phyloP scores from a whole-genome alignment of 2,797 vertebrate genomes.

The Dicrostonyx torquatus region DNA sequence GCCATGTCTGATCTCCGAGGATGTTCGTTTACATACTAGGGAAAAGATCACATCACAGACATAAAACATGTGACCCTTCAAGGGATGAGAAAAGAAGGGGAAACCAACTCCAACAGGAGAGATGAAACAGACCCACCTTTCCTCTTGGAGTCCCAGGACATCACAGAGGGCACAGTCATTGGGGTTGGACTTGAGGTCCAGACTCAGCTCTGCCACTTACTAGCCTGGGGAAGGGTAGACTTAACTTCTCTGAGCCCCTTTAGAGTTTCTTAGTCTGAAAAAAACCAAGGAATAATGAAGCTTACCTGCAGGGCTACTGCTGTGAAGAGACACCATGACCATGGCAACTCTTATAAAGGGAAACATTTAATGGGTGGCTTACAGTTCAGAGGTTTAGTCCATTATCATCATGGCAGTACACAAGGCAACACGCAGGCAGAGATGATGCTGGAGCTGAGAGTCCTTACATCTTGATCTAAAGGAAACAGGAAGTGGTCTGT shows the following conservation, averaged over 20 bases:
- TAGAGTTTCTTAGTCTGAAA: conserved; percentile 1
- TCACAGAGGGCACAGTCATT: not conserved
- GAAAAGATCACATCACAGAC: not conserved
- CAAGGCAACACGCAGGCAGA: not conserved
- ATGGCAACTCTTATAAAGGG: not conserved
- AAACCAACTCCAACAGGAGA: not conserved
- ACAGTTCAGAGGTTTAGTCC: not conserved
- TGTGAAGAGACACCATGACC: not conserved
- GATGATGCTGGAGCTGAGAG: not conserved
- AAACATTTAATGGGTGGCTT: not conserved
- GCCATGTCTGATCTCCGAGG: not conserved
- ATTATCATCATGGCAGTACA: not conserved
- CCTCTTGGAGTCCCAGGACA: not conserved
- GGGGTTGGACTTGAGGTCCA: not conserved
- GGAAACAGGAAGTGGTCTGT: not conserved
- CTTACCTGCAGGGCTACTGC: not conserved
- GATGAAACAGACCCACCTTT: not conserved
- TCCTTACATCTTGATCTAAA: not conserved
- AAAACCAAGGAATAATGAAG: not conserved
- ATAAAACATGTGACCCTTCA: not conserved
- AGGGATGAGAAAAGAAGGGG: not conserved
- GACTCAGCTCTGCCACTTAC: not conserved
- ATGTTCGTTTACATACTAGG: not conserved
- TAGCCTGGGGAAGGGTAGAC: not conserved
- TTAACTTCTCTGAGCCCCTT: not conserved